Percentiles rank a stretch among this genome's conserved stretches.
phyloP scores from a whole-genome alignment of 2,888 invertebrate species.

The Pristionchus arcanus region DNA sequence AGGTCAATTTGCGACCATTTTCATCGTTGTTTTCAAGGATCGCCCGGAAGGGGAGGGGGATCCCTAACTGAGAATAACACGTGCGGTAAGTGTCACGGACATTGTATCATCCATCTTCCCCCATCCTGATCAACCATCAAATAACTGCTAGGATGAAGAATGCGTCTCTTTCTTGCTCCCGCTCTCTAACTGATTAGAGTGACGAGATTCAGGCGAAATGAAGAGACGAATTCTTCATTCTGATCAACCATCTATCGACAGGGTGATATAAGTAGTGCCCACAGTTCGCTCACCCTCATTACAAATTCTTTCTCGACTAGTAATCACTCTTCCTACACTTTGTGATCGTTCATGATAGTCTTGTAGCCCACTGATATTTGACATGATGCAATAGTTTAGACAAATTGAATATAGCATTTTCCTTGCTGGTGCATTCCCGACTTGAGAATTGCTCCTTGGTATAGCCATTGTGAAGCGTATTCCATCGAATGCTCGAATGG shows the following conservation, averaged over 20 bases:
- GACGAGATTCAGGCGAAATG: too few species aligned
- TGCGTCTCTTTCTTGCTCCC: too few species aligned
- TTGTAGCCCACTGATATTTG: too few species aligned
- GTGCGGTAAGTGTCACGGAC: background rate
- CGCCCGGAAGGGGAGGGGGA: background rate
- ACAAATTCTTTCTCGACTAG: background rate
- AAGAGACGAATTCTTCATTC: background rate
- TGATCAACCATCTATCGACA: background rate
- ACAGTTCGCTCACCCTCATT: background rate
- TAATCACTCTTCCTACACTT: background rate
- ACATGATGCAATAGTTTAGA: too few species aligned
- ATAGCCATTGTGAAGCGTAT: background rate
- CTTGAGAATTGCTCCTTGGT: background rate
- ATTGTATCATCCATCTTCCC: too few species aligned
- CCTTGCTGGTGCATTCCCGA: background rate
- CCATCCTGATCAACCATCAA: too few species aligned
- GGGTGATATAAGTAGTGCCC: background rate
- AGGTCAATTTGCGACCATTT: background rate
- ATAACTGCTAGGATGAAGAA: too few species aligned
- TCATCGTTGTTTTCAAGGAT: background rate
- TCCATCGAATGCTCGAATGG: too few species aligned
- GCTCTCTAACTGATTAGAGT: too few species aligned
- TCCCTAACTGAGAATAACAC: background rate
- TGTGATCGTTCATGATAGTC: background rate
- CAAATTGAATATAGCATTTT: too few species aligned